Conservation (phyloP, 2,113 vertebrate genomes). For the Pantherophis guttatus region DNA sequence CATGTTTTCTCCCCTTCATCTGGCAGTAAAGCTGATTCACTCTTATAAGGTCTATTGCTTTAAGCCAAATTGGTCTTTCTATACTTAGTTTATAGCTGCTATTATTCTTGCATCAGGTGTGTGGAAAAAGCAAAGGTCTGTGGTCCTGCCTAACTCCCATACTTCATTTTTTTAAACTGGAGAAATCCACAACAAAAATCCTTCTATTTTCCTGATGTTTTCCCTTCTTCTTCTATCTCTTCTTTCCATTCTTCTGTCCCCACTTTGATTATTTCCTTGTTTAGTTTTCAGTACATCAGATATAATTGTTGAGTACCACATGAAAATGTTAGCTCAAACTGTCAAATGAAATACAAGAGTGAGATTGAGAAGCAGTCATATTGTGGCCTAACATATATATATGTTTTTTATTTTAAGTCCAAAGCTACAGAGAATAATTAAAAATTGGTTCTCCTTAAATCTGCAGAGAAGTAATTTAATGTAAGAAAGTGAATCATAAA, state of each 20-base stretch:
- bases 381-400: not conserved
- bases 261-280: slow-evolving; percentile 47
- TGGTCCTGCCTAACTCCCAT: slow-evolving; percentile 32
- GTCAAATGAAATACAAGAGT: slow-evolving; percentile 36
- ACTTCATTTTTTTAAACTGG: slow-evolving; percentile 36
- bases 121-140: slow-evolving; percentile 18
- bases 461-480: slow-evolving; percentile 3
- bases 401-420: not conserved
- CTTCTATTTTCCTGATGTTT: slow-evolving; percentile 48
- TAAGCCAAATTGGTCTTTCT: not conserved
- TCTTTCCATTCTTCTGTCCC: not conserved
- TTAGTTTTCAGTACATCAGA: slow-evolving; percentile 54
- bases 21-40: not conserved
- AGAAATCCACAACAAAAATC: slow-evolving; percentile 49
- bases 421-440: not conserved
- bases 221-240: not conserved
- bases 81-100: not conserved
- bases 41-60: not conserved
- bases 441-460: not conserved
- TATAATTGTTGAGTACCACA: slow-evolving; percentile 43
- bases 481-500: not conserved
- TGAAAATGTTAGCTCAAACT: slow-evolving; percentile 60
- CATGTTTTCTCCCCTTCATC: not conserved
- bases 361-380: not conserved
- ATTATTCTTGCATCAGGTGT: slow-evolving; percentile 1